Conservation (phyloP, 2,888 invertebrate species). For the Acleris cristana region DNA sequence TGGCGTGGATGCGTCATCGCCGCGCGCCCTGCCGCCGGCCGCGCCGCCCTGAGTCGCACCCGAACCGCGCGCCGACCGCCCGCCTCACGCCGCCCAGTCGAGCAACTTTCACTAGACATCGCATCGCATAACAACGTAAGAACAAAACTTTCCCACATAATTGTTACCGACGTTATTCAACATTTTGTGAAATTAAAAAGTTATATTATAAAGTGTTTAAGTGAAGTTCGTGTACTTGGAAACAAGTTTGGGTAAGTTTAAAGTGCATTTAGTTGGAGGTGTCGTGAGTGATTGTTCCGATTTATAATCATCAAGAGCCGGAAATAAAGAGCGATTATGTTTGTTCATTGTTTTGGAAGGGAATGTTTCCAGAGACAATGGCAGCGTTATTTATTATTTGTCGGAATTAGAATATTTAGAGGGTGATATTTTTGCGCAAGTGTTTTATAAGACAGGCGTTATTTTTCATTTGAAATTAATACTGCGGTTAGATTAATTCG, state of each 20-base stretch:
- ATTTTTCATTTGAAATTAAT: no score
- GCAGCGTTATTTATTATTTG: background rate
- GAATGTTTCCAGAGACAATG: background rate
- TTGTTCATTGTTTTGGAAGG: conserved; percentile 1
- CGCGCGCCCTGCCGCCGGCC: conserved; percentile 36
- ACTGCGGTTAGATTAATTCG: no score
- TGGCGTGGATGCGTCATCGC: conserved; percentile 39
- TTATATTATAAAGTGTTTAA: background rate
- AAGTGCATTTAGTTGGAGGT: background rate
- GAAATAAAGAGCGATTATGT: background rate
- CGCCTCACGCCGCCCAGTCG: conserved; percentile 42
- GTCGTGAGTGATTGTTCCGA: conserved; percentile 1
- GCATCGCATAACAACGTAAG: background rate
- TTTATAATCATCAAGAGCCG: conserved; percentile 7
- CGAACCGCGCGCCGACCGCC: conserved; percentile 47
- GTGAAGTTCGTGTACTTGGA: conserved; percentile 7
- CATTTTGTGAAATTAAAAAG: background rate
- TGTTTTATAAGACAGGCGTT: no score
- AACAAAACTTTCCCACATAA: conserved; percentile 2
- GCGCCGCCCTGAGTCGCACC: conserved; percentile 27
- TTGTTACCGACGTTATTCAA: background rate
- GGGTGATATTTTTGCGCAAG: no score
- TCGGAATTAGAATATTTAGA: no score
- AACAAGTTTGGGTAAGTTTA: conserved; percentile 20
- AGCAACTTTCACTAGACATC: conserved; percentile 8